phyloP scores from a whole-genome alignment of 2,797 vertebrate genomes.

The Cuniculus paca region DNA sequence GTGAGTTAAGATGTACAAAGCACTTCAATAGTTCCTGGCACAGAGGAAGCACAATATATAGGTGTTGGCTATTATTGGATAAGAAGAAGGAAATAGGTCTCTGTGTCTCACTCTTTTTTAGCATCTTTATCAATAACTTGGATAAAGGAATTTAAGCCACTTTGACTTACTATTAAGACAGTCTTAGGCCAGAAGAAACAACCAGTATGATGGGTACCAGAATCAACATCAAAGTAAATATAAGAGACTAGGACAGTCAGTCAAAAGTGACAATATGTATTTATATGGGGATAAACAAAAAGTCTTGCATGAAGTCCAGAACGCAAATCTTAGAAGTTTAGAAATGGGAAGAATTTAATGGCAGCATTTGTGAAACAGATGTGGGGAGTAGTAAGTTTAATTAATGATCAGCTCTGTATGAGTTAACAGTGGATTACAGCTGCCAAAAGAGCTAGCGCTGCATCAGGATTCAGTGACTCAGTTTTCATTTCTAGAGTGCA shows the following conservation, averaged over 20 bases:
- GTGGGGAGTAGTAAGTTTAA: neutral
- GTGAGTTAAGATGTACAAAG: neutral
- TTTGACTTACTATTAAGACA: conserved; percentile 1
- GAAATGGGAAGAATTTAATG: neutral
- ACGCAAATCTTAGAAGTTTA: conserved; percentile 10
- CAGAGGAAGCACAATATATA: neutral
- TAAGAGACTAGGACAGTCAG: neutral
- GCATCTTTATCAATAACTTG: neutral
- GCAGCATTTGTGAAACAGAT: neutral
- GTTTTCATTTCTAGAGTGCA: neutral
- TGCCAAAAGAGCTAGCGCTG: neutral
- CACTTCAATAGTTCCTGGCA: neutral
- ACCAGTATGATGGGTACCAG: neutral
- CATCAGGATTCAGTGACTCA: neutral
- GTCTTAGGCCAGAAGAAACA: conserved; percentile 30
- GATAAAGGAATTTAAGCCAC: neutral
- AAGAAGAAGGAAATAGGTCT: neutral
- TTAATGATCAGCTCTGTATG: neutral
- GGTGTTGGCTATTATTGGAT: neutral
- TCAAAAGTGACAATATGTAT: neutral
- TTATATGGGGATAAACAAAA: neutral
- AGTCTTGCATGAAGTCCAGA: neutral
- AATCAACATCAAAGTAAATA: conserved; percentile 42
- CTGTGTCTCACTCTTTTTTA: neutral
- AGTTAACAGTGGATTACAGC: neutral